Percentiles rank a stretch among this genome's conserved stretches.
phyloP scores from a whole-genome alignment of 2,113 vertebrate genomes.

The Regulus satrapa region DNA sequence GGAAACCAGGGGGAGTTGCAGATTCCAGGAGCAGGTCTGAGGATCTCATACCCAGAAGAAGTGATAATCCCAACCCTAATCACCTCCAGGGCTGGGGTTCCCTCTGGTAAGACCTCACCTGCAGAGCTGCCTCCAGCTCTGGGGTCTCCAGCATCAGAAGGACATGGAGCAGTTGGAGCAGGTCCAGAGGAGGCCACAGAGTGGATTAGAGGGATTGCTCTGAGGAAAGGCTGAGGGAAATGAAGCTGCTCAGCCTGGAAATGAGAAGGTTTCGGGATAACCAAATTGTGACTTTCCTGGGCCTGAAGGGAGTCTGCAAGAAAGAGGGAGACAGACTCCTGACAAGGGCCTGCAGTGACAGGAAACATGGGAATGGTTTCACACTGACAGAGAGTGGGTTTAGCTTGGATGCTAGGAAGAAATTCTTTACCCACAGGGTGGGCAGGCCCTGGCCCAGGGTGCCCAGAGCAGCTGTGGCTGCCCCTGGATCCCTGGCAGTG shows the following conservation, averaged over 20 bases:
- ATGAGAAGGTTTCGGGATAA: not conserved
- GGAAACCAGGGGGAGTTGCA: not conserved
- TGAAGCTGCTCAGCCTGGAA: not conserved
- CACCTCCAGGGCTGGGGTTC: not conserved
- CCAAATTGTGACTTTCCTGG: not conserved
- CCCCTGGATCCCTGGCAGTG: not conserved
- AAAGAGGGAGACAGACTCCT: no score
- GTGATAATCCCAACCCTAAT: not conserved
- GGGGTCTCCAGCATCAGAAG: rapidly evolving
- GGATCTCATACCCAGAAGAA: not conserved
- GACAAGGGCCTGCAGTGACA: not conserved
- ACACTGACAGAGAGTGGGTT: not conserved
- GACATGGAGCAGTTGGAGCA: not conserved
- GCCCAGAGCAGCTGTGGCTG: not conserved
- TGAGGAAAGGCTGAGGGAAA: not conserved
- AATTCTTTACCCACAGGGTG: not conserved
- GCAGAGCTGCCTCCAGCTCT: not conserved
- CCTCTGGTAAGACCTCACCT: not conserved
- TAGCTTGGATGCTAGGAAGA: not conserved
- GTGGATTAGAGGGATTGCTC: not conserved
- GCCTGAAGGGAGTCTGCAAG: not conserved
- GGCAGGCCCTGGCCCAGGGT: rapidly evolving
- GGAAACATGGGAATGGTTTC: not conserved
- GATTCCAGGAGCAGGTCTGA: not conserved
- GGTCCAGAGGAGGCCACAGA: not conserved